Evolutionary conservation across 2,888 invertebrate species (phyloP), one percentile per base, ranked within the genome.

Genomic region (Troilus luridus): DNA sequence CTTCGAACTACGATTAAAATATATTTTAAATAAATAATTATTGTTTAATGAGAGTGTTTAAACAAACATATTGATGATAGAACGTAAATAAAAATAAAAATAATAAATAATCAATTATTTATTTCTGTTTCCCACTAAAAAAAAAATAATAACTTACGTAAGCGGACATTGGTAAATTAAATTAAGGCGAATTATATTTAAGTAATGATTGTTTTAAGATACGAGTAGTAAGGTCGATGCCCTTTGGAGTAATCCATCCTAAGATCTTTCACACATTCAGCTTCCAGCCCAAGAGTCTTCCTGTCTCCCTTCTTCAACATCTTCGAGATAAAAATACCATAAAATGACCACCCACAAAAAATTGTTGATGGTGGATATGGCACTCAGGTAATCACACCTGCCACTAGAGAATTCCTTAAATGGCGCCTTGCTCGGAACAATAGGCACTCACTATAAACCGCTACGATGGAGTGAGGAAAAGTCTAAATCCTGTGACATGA

Each of bases 261-360:
- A 67, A 67, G 67, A 41, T 41, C 41, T 41, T 77, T 41, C 7
- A 77, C 41, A 19, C 2, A 7, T 17, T 19, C 10, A 27, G 72
- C 72, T 19, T 17, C 27, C 72, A 41, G 27, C 19, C 2, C 24
- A 41, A 41, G 7, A 0, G 21, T 19, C 27, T 72, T 27, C 72
- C 72, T 72, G 11, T 17, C 27, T 41, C 1, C 10, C 6, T 12
- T 21, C 24, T 67, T 77, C 17, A 77, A 77, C 27, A 77, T 27
- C 2, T 8, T 12, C 8, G 41, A 14, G 72, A 77, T 77, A 77
- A 77, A 77, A 41, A 77, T 19, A 72, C 72, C 17, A 77, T 77
- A 77, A 77, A 77, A 77, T 41, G 41, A 10, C 72, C 72, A 77
- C 72, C 72, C 41, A 77, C 72, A 77, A 77, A 77, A 77, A 77